A percentile compares a stretch with the other conserved stretches of the same genome.
phyloP scores from a whole-genome alignment of 2,113 vertebrate species.

The Phainopepla nitens region DNA sequence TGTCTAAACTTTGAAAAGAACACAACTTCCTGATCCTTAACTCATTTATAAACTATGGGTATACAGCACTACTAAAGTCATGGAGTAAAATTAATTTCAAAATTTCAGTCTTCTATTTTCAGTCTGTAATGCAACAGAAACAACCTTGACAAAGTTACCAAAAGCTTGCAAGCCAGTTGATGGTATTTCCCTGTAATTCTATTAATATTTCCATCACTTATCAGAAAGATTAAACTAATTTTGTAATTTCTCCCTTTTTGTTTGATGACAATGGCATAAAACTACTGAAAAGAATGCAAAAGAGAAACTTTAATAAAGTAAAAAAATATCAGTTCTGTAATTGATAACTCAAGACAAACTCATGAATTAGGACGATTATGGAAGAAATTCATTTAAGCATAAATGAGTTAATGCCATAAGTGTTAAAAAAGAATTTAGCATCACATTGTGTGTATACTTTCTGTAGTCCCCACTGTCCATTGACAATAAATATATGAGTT shows the following conservation, averaged over 20 bases:
- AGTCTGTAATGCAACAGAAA: neutral
- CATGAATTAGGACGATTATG: neutral
- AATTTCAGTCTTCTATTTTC: neutral
- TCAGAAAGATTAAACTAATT: neutral
- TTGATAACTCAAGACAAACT: neutral
- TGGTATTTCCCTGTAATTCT: neutral
- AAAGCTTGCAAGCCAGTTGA: neutral
- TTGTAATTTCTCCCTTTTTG: neutral
- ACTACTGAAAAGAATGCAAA: neutral
- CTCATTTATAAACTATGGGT: neutral
- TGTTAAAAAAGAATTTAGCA: neutral
- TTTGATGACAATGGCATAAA: neutral
- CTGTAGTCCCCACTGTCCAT: neutral
- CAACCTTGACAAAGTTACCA: neutral
- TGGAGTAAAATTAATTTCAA: neutral
- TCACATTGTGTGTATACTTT: neutral
- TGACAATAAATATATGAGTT: neutral
- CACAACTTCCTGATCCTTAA: neutral
- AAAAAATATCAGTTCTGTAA: neutral
- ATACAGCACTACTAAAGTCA: neutral
- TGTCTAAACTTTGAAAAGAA: neutral
- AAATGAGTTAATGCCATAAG: neutral
- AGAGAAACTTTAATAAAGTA: neutral
- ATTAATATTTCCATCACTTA: neutral
- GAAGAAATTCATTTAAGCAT: neutral